Conservation (phyloP, 2,888 invertebrate genomes). For the Sepioteuthis lessoniana region DNA sequence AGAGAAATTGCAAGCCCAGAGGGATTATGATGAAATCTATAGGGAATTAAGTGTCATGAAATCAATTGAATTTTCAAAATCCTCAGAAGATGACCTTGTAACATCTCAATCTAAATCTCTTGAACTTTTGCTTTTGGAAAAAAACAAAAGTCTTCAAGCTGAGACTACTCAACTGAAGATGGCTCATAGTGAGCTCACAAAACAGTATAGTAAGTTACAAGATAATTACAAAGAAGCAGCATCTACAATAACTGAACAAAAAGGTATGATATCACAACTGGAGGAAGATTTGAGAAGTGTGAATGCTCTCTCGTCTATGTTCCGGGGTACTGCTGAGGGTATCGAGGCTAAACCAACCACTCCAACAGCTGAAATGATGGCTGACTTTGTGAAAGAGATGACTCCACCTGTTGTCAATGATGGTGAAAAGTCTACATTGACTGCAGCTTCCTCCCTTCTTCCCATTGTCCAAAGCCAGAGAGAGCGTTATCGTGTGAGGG, state of each 20-base stretch:
- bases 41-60: constrained; percentile 87
- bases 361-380: constrained; percentile 66
- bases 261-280: constrained; percentile 73
- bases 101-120: constrained; percentile 78
- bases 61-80: constrained; percentile 83
- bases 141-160: constrained; percentile 82
- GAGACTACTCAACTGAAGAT: constrained; percentile 78
- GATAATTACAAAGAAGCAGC: constrained; percentile 69
- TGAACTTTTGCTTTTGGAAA: constrained; percentile 85
- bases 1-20: constrained; percentile 87
- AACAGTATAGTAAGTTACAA: constrained; percentile 66
- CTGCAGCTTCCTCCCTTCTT: constrained; percentile 74
- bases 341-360: constrained; percentile 58
- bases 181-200: constrained; percentile 72
- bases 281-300: constrained; percentile 76
- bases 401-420: constrained; percentile 54
- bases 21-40: constrained; percentile 94
- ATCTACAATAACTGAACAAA: constrained; percentile 72
- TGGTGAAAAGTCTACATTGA: constrained; percentile 54
- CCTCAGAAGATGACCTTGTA: constrained; percentile 60
- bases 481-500: constrained; percentile 76
- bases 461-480: constrained; percentile 78
- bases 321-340: constrained; percentile 75
- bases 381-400: constrained; percentile 70
- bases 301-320: constrained; percentile 75